These are phyloP conservation scores for Cryptotis parvus DNA, from an alignment of 2,113 vertebrate genomes.

Conservation along the genomic window DNA sequence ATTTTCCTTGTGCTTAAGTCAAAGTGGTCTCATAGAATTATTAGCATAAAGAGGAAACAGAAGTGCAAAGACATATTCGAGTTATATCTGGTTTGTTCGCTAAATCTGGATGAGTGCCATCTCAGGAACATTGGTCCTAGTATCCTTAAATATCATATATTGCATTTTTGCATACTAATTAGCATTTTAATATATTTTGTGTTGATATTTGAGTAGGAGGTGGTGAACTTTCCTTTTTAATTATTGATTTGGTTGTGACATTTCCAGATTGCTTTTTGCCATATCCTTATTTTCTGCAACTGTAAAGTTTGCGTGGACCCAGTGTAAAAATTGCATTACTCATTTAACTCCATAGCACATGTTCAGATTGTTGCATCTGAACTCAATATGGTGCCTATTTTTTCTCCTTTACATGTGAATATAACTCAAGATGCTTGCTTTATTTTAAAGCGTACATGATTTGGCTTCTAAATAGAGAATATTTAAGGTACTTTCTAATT, in stretches of 20 bases:
- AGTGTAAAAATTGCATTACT: slow-evolving; percentile 63
- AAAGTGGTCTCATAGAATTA: background rate
- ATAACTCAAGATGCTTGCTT: slow-evolving; percentile 70
- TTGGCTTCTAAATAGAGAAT: slow-evolving; percentile 58
- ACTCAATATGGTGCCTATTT: slow-evolving; percentile 55
- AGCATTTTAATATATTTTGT: background rate
- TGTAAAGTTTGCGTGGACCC: slow-evolving; percentile 18
- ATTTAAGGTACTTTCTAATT: slow-evolving; percentile 59
- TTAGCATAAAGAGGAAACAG: background rate
- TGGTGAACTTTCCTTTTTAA: slow-evolving; percentile 8
- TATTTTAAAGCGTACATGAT: slow-evolving; percentile 65
- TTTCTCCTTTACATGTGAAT: slow-evolving; percentile 56
- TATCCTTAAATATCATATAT: background rate
- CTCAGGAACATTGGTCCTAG: slow-evolving; percentile 3
- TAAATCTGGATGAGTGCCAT: background rate
- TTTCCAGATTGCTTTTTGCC: slow-evolving; percentile 65
- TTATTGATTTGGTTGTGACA: slow-evolving; percentile 63
- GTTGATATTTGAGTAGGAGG: slow-evolving; percentile 48
- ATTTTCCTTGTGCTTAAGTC: background rate
- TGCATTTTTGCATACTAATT: background rate
- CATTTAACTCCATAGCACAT: slow-evolving; percentile 54
- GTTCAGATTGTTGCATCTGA: slow-evolving; percentile 59
- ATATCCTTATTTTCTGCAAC: slow-evolving; percentile 65
- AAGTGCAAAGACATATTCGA: slow-evolving; percentile 3
- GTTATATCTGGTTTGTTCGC: slow-evolving; percentile 18